Evolutionary conservation across 2,113 vertebrate species (phyloP).

Genomic region (Struthidea cinerea): DNA sequence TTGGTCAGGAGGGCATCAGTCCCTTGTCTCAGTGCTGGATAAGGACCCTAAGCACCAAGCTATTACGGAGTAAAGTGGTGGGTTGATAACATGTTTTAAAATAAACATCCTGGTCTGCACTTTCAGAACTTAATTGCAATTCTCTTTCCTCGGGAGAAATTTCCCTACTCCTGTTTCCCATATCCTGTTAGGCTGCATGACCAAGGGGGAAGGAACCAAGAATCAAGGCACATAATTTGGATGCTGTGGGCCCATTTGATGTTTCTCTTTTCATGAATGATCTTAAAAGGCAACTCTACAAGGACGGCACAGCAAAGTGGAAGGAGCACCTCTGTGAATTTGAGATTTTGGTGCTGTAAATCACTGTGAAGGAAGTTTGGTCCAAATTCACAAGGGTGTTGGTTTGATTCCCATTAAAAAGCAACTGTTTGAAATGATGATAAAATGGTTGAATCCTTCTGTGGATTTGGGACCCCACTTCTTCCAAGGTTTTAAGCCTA

Average conservation of each 20-base stretch:
- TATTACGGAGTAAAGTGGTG: background rate
- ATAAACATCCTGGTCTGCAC: background rate
- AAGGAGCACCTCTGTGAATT: background rate
- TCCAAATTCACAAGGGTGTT: background rate
- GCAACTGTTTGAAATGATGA: background rate
- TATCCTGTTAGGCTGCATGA: background rate
- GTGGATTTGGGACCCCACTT: background rate
- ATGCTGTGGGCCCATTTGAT: background rate
- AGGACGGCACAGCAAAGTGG: background rate
- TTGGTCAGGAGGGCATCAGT: constrained; percentile 9
- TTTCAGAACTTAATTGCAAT: background rate
- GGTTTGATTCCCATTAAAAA: background rate
- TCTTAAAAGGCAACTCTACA: background rate
- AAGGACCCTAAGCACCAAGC: background rate
- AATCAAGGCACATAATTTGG: background rate
- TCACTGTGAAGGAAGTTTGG: background rate
- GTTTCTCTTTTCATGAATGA: background rate
- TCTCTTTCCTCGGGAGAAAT: background rate
- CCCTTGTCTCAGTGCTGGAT: background rate
- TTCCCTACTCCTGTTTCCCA: background rate
- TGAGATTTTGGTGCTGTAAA: background rate
- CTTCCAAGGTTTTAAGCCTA: background rate
- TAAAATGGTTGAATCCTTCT: background rate
- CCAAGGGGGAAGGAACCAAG: background rate
- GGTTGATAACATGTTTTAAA: background rate